phyloP scores from a whole-genome alignment of 2,888 invertebrate species.

The Lochmaea crataegi region DNA sequence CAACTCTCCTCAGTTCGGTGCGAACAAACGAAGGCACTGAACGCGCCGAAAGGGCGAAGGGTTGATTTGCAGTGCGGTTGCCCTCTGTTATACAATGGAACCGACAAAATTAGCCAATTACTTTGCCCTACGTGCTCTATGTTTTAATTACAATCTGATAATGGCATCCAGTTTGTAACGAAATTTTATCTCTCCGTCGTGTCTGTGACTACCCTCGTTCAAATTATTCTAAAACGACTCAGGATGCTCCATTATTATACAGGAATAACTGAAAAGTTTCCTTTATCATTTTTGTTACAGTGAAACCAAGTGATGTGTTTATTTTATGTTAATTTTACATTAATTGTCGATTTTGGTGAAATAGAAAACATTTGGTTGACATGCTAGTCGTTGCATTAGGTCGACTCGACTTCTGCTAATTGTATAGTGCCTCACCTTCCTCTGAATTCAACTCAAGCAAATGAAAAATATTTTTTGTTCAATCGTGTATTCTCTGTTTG shows the following conservation, averaged over 20 bases:
- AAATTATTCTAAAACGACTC: constrained; percentile 37
- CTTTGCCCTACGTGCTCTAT: constrained; percentile 62
- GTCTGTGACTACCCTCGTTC: constrained; percentile 23
- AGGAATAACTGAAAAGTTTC: not conserved
- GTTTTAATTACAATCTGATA: constrained; percentile 66
- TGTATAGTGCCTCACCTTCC: too few species aligned
- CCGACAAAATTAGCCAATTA: constrained; percentile 66
- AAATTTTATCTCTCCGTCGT: constrained; percentile 48
- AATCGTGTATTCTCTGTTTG: too few species aligned
- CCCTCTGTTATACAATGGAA: constrained; percentile 65
- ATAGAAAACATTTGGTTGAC: too few species aligned
- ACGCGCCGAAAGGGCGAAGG: constrained; percentile 42
- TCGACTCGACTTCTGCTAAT: too few species aligned
- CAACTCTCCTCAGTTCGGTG: constrained; percentile 41
- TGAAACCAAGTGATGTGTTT: not conserved
- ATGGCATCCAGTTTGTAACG: constrained; percentile 56
- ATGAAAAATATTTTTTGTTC: too few species aligned
- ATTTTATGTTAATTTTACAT: too few species aligned
- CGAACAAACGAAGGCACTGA: constrained; percentile 57
- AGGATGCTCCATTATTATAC: not conserved
- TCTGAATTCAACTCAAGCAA: too few species aligned
- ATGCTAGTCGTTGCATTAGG: too few species aligned
- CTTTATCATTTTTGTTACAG: not conserved
- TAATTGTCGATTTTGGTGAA: too few species aligned
- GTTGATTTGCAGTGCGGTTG: constrained; percentile 66